Evolutionary conservation across 2,888 invertebrate species (phyloP), one percentile per base, ranked within the genome.

Genomic region (Heteromyza rotundicornis): DNA sequence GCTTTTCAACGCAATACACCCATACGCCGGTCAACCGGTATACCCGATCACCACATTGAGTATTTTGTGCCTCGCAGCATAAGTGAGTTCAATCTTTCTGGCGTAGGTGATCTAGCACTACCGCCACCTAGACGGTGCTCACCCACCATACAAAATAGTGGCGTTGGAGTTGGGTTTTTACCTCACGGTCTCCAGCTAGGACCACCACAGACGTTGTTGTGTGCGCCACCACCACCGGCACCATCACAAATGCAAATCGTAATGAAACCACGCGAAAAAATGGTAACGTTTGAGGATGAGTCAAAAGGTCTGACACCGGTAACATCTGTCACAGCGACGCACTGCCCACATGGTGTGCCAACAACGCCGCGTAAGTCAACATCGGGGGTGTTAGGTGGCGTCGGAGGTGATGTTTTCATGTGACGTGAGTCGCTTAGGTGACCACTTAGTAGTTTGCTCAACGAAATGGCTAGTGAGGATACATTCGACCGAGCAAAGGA

Each of bases 61-160:
- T 93, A 93, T 81, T 93, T 92, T 80, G 92, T 93, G 65, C 93
- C 93, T 64, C 86, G 93, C 62, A 92, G 92, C 81, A 87, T 92
- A 62, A 92, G 92, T 82, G 93, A 92, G 79, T 93, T 93, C 76
- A 91, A 93, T 79, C 81, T 93, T 61, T 87, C 89, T 0, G 89
- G 91, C 40, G 87, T 89, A 8, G 85, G 87, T 55, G 87, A 89
- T 73, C 83, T 86, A 59, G 85, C 85, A 17, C 77, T 86, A 35
- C 84, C 85, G 1, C 84, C 85, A 3, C 84, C 85, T 1, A 80
- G 84, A 8, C 82, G 84, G 23, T 79, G 71, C 60, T 82, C 84
- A 1, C 82, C 85, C 44, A 72, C 70, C 40, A 68, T 68, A n/a
- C 63, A 57, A 40, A 71, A 49, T 49, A 57, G 40, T 17, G 47